These are phyloP conservation scores for Myotis daubentonii DNA, from an alignment of 2,797 vertebrate species.

Conservation along the genomic window DNA sequence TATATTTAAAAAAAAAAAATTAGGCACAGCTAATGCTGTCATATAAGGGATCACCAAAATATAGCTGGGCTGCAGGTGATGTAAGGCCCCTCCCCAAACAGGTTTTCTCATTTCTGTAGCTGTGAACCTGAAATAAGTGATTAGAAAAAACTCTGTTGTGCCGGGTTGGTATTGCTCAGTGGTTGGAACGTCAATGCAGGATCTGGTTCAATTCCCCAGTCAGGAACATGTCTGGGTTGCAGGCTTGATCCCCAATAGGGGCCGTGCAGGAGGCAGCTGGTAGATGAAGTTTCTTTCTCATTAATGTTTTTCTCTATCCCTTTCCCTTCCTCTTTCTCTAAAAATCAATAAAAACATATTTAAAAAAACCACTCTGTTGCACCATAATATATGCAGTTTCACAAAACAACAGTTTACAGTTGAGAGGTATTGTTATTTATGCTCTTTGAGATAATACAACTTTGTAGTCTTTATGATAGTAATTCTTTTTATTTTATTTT, in stretches of 20 bases:
- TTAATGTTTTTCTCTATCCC: too few relatives aligned
- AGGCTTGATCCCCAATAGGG: too few relatives aligned
- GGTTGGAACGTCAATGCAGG: too few relatives aligned
- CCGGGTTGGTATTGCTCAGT: too few relatives aligned
- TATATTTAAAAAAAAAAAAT: too few relatives aligned
- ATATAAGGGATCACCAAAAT: background rate
- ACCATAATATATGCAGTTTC: background rate
- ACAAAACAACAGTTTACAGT: background rate
- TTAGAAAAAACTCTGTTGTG: background rate
- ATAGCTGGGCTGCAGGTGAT: background rate
- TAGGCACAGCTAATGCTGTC: background rate
- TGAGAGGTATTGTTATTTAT: background rate
- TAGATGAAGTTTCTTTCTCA: too few relatives aligned
- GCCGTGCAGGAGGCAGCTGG: too few relatives aligned
- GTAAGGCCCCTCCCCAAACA: background rate
- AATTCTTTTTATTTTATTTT: slow-evolving; percentile 3
- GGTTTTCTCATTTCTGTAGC: background rate
- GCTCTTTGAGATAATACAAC: background rate
- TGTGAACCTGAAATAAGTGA: background rate
- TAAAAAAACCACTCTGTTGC: background rate
- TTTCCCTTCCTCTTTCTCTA: too few relatives aligned
- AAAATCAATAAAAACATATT: too few relatives aligned
- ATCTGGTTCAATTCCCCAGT: too few relatives aligned
- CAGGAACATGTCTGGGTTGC: too few relatives aligned
- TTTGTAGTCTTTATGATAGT: background rate